A percentile compares a stretch with the other conserved stretches of the same genome.
Evolutionary conservation across 2,888 invertebrate species (phyloP).

Genomic region (Theretra japonica): DNA sequence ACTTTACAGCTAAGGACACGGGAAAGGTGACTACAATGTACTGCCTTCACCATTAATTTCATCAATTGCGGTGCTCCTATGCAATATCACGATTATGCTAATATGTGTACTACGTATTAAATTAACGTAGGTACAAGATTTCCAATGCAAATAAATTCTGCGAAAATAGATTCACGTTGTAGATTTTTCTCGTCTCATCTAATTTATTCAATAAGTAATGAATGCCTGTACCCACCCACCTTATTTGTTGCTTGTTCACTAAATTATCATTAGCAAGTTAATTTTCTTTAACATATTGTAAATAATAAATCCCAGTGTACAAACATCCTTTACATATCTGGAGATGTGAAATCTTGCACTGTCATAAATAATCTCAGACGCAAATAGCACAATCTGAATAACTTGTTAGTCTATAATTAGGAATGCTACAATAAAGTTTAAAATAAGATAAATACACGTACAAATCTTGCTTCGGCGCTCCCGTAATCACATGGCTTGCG

Average conservation of each 20-base stretch:
- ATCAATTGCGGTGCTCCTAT: conserved; percentile 65
- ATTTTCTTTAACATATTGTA: neutral
- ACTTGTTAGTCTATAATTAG: conserved; percentile 55
- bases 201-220: too few relatives aligned
- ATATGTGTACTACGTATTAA: conserved; percentile 57
- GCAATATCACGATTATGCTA: conserved; percentile 64
- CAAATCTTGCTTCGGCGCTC: conserved; percentile 69
- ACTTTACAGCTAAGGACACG: conserved; percentile 70
- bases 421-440: conserved; percentile 63
- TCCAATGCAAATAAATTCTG: conserved; percentile 6
- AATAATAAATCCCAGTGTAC: neutral
- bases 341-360: neutral
- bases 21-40: conserved; percentile 57
- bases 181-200: neutral
- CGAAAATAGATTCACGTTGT: neutral
- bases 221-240: too few relatives aligned
- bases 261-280: neutral
- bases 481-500: conserved; percentile 78
- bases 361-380: neutral
- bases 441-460: conserved; percentile 72
- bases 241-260: neutral
- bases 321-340: neutral
- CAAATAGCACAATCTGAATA: conserved; percentile 9
- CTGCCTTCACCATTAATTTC: conserved; percentile 47
- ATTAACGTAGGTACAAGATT: conserved; percentile 54